Evolutionary conservation across 2,888 invertebrate species (phyloP).

Genomic region (Coronaproctus castanopsis): DNA sequence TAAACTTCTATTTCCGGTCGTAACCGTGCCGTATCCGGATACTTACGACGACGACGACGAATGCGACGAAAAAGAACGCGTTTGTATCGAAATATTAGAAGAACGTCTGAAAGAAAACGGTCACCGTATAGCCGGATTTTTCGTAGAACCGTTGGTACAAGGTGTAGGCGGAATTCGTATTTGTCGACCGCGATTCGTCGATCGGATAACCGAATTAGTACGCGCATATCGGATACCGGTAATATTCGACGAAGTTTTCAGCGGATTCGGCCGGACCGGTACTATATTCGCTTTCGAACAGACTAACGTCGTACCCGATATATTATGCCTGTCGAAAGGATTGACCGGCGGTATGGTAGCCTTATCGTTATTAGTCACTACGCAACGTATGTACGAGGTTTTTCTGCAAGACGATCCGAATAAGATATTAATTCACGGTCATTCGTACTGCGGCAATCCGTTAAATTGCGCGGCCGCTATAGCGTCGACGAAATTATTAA

Average conservation of each 20-base stretch:
- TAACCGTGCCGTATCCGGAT: conserved; percentile 7
- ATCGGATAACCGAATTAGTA: background rate
- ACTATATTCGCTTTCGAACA: background rate
- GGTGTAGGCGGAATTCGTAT: background rate
- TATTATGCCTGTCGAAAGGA: background rate
- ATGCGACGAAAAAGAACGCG: background rate
- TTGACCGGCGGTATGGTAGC: background rate
- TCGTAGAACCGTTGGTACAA: background rate
- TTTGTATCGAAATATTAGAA: background rate
- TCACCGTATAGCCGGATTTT: background rate
- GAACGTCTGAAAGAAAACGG: background rate
- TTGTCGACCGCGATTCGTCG: background rate
- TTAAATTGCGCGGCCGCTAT: background rate
- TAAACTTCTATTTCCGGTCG: conserved; percentile 3
- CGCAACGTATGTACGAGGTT: background rate
- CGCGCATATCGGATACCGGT: background rate
- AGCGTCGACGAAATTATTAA: background rate
- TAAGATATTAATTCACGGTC: background rate
- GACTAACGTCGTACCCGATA: background rate
- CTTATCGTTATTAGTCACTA: background rate
- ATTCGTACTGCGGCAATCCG: background rate
- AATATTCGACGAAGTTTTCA: background rate
- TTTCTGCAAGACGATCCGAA: background rate
- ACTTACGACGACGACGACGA: conserved; percentile 7
- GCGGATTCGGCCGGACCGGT: background rate